phyloP scores from a whole-genome alignment of 2,888 invertebrate species.

The Tinea pellionella region DNA sequence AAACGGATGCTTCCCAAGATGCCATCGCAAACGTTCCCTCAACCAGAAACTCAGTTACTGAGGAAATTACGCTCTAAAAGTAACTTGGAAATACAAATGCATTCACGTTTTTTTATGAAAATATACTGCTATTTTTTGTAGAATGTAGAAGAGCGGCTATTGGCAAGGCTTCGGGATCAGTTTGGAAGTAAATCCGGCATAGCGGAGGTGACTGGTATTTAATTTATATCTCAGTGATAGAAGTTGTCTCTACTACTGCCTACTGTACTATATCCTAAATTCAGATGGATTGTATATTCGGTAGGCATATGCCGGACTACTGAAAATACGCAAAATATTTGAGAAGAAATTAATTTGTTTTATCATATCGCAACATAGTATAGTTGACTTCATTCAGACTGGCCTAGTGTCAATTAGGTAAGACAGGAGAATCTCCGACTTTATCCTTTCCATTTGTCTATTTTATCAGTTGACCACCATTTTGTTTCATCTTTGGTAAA shows the following conservation, averaged over 20 bases:
- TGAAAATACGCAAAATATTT: too few species aligned
- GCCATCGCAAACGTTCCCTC: constrained; percentile 10
- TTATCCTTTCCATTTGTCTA: constrained; percentile 10
- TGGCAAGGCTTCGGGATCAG: too few species aligned
- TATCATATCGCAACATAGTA: not conserved
- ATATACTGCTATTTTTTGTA: too few species aligned
- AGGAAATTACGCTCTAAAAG: constrained; percentile 8
- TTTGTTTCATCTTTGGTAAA: not conserved
- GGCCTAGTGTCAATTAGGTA: constrained; percentile 54
- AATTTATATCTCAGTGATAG: too few species aligned
- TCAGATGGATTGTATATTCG: too few species aligned
- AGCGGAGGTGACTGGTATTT: too few species aligned
- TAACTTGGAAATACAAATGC: not conserved
- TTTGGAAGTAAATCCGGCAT: too few species aligned
- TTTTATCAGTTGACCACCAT: not conserved
- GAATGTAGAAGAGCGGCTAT: too few species aligned
- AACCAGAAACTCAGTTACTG: constrained; percentile 8
- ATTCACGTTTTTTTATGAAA: not conserved
- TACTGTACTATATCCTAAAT: too few species aligned
- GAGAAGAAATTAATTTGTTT: not conserved
- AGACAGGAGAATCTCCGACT: constrained; percentile 15
- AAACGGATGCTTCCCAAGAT: constrained; percentile 12
- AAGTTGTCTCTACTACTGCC: too few species aligned
- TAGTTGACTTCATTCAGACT: constrained; percentile 22
- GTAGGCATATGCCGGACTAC: too few species aligned